A percentile compares a stretch with the other conserved stretches of the same genome.
Conservation (phyloP, 1,140 invertebrate genomes). For the Polyergus mexicanus region DNA sequence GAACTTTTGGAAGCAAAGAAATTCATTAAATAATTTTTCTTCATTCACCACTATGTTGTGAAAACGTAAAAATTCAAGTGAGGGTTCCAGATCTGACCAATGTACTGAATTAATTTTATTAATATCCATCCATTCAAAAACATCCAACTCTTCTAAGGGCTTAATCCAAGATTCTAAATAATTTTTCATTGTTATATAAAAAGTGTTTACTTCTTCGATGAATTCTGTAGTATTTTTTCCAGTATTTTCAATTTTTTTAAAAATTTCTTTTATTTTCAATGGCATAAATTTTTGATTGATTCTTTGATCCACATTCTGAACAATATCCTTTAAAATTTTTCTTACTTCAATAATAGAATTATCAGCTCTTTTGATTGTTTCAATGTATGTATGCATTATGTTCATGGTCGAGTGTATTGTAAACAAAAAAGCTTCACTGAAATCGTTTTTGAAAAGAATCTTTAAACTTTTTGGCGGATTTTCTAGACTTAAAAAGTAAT, state of each 20-base stretch:
- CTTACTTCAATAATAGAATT: not conserved
- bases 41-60: not conserved
- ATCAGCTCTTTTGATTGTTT: not conserved
- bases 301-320: not conserved
- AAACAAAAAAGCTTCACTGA: slow-evolving; percentile 8
- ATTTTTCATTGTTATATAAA: not conserved
- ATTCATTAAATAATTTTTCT: slow-evolving; percentile 17
- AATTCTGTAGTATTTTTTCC: not conserved
- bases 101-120: not conserved
- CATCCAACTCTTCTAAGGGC: not conserved
- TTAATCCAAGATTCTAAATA: slow-evolving; percentile 15
- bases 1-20: slow-evolving; percentile 27
- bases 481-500: not conserved
- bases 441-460: slow-evolving; percentile 3
- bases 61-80: slow-evolving; percentile 16
- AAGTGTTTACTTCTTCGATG: too few species aligned
- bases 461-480: not conserved
- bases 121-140: slow-evolving; percentile 9
- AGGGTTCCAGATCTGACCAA: not conserved
- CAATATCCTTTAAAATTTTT: not conserved
- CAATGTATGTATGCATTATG: not conserved
- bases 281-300: slow-evolving; percentile 4
- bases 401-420: slow-evolving; percentile 2
- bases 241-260: not conserved
- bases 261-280: slow-evolving; percentile 30